Percentiles rank a stretch among this genome's conserved stretches.
phyloP scores from a whole-genome alignment of 1,140 invertebrate species.

The Papilio machaon region DNA sequence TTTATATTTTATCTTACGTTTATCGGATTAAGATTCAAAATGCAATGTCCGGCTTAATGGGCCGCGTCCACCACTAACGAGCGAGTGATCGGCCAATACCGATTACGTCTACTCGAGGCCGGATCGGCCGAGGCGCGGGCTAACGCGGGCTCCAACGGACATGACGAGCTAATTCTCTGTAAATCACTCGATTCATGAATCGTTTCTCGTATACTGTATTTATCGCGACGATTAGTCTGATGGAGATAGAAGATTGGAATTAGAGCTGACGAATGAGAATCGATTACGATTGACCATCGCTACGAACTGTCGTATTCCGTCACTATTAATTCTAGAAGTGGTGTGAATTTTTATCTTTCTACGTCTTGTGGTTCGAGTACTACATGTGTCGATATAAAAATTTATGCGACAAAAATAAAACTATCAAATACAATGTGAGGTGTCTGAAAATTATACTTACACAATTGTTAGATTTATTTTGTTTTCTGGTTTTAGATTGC shows the following conservation, averaged over 20 bases:
- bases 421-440: too few species aligned
- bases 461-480: too few species aligned
- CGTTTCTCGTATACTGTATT: conserved; percentile 55
- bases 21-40: conserved; percentile 26
- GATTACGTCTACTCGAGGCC: conserved; percentile 26
- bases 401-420: too few species aligned
- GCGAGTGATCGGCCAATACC: conserved; percentile 12
- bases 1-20: neutral
- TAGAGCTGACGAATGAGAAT: conserved; percentile 56
- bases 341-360: conserved; percentile 26
- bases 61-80: conserved; percentile 33
- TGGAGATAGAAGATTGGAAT: conserved; percentile 62
- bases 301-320: conserved; percentile 37
- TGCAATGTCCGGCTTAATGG: neutral
- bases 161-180: conserved; percentile 52
- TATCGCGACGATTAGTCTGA: conserved; percentile 66
- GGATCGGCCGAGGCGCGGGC: neutral
- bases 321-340: conserved; percentile 34
- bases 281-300: conserved; percentile 41
- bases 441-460: too few species aligned
- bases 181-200: conserved; percentile 57
- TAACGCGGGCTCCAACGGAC: conserved; percentile 29
- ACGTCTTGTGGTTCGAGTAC: neutral
- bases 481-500: too few species aligned
- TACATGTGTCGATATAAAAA: too few species aligned